Evolutionary conservation across 2,113 vertebrate species (phyloP), one percentile per base, ranked within the genome.

Genomic region (Onychorhynchus coronatus): DNA sequence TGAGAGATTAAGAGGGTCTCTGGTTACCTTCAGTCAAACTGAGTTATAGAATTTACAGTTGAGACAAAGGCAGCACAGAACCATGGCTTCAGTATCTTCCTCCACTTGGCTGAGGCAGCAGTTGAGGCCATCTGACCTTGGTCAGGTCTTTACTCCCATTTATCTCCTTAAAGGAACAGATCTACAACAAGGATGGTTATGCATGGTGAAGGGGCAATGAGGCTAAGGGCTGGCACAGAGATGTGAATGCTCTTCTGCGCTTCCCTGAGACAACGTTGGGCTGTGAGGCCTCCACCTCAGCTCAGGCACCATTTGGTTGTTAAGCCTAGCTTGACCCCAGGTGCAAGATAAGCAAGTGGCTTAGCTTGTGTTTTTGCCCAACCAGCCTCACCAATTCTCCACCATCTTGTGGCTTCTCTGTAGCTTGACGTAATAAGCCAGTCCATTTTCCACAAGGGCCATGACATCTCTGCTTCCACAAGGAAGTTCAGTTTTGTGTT

Each of bases 241-340:
- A 7, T 0, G 0, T 81, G 44, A 22, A 8, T 44, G 52, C 23
- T 50, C 9, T 59, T 58, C 44, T 52, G 44, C 28, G 6, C 37
- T n/a, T 67, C 46, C 12, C 33, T 52, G 52, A 24, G 33, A 24
- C 59, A 42, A 0, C 42, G 19, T 0, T 0, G 2, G 25, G 31
- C 59, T 33, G 12, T 27, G 86, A 33, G 50, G 18, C 33, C 42
- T 50, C 50, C 18, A 14, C 67, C 58, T 19, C 59, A 88, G 49
- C 35, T 35, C 42, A 67, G 77, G 16, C 44, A 67, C 8, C 33
- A 3, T n/a, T n/a, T 28, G 39, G 33, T 11, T 58, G 15, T 19
- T 37, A 9, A 59, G 7, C 33, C 61, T 46, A 39, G 61, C 52
- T 59, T 19, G 44, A 59, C 23, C 33, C 11, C 70, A 39, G 19